Evolutionary conservation across 2,888 invertebrate species (phyloP).

Genomic region (Tetanocera ferruginea): DNA sequence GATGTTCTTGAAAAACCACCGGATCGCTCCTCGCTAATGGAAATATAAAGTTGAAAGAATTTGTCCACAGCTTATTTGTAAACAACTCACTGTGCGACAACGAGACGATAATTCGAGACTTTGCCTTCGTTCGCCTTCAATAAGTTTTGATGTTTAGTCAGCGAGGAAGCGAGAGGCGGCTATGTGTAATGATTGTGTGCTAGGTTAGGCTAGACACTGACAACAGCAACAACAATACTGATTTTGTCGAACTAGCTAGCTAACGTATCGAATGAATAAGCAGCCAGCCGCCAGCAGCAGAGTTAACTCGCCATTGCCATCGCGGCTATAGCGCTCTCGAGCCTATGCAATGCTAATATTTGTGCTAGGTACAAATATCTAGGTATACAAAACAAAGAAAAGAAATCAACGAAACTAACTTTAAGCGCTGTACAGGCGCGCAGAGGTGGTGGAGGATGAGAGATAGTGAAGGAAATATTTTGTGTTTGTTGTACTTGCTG

Average conservation of each 20-base stretch:
- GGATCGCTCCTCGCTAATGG: too few relatives aligned
- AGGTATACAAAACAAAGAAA: neutral
- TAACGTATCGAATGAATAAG: too few relatives aligned
- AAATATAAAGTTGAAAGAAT: too few relatives aligned
- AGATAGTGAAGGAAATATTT: neutral
- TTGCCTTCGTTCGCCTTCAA: constrained; percentile 2
- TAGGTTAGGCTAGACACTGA: too few relatives aligned
- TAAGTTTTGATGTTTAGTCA: constrained; percentile 3
- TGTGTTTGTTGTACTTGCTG: neutral
- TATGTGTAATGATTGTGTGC: too few relatives aligned
- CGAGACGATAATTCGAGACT: too few relatives aligned
- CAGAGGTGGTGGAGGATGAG: neutral
- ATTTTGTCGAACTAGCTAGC: too few relatives aligned
- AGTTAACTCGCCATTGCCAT: neutral
- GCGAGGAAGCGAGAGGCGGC: neutral
- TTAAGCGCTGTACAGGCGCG: neutral
- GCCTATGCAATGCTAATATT: constrained; percentile 15
- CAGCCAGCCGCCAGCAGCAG: too few relatives aligned
- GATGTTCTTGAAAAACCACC: too few relatives aligned
- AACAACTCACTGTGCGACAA: too few relatives aligned
- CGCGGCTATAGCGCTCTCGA: neutral
- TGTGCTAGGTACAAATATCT: neutral
- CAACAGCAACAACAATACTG: too few relatives aligned
- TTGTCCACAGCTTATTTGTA: too few relatives aligned
- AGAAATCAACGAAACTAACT: neutral